Base-by-base conservation (phyloP, 2,797 vertebrate species). In the Gadopsis marmoratus region DNA sequence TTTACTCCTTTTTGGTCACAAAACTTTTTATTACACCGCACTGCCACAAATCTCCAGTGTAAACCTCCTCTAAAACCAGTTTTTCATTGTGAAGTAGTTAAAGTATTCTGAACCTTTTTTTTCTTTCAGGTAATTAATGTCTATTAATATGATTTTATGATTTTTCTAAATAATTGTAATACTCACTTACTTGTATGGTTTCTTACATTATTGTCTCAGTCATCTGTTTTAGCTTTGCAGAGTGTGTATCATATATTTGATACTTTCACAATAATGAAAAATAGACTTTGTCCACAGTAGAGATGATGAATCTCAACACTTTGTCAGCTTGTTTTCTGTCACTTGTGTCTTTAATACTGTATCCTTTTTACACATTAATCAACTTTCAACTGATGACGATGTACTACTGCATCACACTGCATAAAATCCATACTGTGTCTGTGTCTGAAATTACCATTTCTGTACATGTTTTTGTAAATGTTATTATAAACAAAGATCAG, bases 11-110 rank as follows among this genome's bases (percentile, higher is more conserved):
- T 86, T 83, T 71, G 56, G 89, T 89, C 89, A 70, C 80, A 81
- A 93, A 91, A 85, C 47, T 33, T 93, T 94, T 94, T 93, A 92
- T 93, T 90, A 85, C 79, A 50, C 74, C 76, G 86, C 76, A 47
- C 84, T 82, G 87, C 84, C 74, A 90, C 91, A 93, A 93, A 91
- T 93, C 90, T 92, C 80, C 53, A 63, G 86, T 75, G 86, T 85
- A 88, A 90, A 87, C 86, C 68, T 87, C 84, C 58, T 47, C 59
- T 78, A 62, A 66, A 71, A 81, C 55, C 56, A 19, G 14, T 77
- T 84, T 84, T 84, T 89, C 64, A 81, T 47, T 60, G 68, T 63
- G 43, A 62, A 65, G 87, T 74, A 76, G 72, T 86, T 56, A 83
- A 82, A 89, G 23, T 13, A 69, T 75, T 81, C 69, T 62, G 33